phyloP scores from a whole-genome alignment of 2,113 vertebrate species.

The Silurus glanis region DNA sequence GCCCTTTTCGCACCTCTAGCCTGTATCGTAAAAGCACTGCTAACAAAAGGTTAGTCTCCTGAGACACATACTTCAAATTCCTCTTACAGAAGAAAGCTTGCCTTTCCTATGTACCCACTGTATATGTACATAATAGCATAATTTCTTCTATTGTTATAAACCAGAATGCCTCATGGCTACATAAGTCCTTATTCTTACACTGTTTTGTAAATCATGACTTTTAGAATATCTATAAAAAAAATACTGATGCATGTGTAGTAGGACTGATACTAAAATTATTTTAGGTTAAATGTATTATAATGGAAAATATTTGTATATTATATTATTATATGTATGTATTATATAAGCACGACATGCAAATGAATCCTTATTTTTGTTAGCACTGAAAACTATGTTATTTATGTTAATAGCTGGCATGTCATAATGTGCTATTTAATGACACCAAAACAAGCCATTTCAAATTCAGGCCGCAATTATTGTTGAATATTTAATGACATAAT shows the following conservation, averaged over 20 bases:
- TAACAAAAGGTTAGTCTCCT: conserved; percentile 30
- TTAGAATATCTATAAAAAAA: background rate
- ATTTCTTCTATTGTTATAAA: no score
- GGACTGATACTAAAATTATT: background rate
- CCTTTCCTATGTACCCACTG: background rate
- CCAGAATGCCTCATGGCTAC: background rate
- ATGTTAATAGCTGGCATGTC: background rate
- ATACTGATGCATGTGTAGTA: background rate
- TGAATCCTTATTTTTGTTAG: background rate
- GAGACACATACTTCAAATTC: background rate
- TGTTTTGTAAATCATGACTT: background rate
- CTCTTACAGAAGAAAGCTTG: background rate
- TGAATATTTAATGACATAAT: background rate
- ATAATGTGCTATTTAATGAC: background rate
- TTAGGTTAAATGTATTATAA: background rate
- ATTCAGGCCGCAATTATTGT: background rate
- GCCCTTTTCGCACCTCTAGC: conserved; percentile 23
- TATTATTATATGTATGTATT: background rate
- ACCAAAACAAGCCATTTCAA: background rate
- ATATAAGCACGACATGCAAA: background rate
- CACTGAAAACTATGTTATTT: background rate
- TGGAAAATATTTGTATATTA: background rate
- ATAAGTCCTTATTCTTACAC: background rate
- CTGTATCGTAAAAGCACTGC: conserved; percentile 5
- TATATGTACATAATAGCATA: background rate